Evolutionary conservation across 2,113 vertebrate genomes (phyloP).

Genomic region (Ptyas mucosa): DNA sequence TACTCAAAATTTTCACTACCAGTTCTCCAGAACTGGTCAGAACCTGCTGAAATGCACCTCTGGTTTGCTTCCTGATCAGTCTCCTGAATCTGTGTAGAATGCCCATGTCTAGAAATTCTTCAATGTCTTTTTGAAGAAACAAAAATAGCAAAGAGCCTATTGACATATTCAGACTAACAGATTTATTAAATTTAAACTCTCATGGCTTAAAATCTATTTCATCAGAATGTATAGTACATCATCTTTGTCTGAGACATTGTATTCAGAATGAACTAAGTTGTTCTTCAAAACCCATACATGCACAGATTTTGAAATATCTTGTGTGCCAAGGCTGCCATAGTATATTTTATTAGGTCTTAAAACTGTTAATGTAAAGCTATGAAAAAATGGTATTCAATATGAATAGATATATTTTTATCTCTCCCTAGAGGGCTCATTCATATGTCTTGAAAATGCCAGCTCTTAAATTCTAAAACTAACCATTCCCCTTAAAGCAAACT

Average conservation of each 20-base stretch:
- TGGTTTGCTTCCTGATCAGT: neutral
- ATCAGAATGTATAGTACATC: neutral
- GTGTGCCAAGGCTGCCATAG: slow-evolving; percentile 8
- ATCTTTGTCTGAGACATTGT: neutral
- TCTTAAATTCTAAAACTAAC: slow-evolving; percentile 2
- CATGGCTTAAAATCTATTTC: neutral
- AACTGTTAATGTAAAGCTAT: slow-evolving; percentile 17
- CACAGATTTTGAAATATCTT: accelerated
- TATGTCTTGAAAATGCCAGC: neutral
- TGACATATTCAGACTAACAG: neutral
- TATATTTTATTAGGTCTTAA: slow-evolving; percentile 19
- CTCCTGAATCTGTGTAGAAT: neutral
- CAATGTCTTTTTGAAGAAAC: neutral
- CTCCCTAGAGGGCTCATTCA: neutral
- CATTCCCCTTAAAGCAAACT: neutral
- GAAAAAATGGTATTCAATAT: slow-evolving; percentile 19
- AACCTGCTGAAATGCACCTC: no score
- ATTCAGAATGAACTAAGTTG: neutral
- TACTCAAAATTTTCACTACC: no score
- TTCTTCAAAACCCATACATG: neutral
- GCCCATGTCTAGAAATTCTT: neutral
- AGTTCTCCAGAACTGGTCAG: no score
- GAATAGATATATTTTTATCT: slow-evolving; percentile 29
- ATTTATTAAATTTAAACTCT: neutral
- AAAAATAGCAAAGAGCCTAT: neutral